Evolutionary conservation across 1,140 invertebrate species (phyloP).

Genomic region (Temnothorax curvispinosus): DNA sequence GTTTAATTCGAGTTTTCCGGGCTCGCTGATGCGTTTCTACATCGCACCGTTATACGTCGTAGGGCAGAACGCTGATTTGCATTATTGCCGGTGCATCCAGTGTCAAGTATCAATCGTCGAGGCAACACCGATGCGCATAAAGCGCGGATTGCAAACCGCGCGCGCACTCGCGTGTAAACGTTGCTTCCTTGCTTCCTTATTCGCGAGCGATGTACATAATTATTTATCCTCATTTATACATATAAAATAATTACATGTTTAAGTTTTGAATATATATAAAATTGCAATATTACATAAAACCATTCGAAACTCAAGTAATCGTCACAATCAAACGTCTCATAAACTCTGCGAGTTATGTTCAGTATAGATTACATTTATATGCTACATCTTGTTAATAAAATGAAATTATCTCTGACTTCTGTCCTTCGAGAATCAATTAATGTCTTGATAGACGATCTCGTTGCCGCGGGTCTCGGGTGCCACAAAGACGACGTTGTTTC

Average conservation of each 20-base stretch:
- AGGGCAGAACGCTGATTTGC: constrained; percentile 25
- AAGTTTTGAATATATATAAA: too few species aligned
- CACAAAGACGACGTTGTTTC: constrained; percentile 34
- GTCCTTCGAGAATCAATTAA: not conserved
- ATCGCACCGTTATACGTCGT: not conserved
- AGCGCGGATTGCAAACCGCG: not conserved
- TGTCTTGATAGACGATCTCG: constrained; percentile 1
- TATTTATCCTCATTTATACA: not conserved
- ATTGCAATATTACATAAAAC: not conserved
- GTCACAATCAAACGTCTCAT: not conserved
- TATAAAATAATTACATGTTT: not conserved
- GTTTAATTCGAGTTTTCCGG: constrained; percentile 20
- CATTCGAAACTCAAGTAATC: not conserved
- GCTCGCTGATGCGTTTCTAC: not conserved
- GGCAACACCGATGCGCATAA: constrained; percentile 38
- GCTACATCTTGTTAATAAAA: not conserved
- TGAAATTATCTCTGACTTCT: not conserved
- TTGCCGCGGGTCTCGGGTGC: not conserved
- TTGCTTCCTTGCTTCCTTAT: not conserved
- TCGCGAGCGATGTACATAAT: not conserved
- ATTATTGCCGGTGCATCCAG: constrained; percentile 30
- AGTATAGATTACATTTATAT: not conserved
- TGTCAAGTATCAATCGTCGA: constrained; percentile 52
- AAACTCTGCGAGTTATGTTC: not conserved
- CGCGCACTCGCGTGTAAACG: not conserved